Evolutionary conservation across 2,113 vertebrate genomes (phyloP).

Genomic region (Cepphus grylle): DNA sequence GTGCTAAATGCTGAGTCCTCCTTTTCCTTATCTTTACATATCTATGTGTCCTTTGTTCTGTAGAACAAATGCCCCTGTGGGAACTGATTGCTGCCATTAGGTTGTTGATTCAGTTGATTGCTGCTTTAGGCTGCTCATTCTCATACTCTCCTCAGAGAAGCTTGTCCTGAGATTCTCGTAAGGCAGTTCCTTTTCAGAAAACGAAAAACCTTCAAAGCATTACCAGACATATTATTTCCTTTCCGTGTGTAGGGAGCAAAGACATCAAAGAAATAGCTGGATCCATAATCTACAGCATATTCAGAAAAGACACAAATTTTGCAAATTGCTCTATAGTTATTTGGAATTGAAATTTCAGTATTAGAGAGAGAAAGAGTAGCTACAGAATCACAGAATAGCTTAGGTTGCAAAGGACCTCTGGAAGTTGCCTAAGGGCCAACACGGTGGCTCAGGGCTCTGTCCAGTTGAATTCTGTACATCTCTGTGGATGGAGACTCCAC

Average conservation of each 20-base stretch:
- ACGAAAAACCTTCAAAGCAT: neutral
- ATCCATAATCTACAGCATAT: neutral
- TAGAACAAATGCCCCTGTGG: neutral
- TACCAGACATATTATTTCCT: neutral
- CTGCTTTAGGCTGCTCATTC: slow-evolving; percentile 24
- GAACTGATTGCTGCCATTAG: neutral
- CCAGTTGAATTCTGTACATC: neutral
- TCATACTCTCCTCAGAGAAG: neutral
- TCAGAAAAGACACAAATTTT: neutral
- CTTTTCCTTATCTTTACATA: slow-evolving; percentile 2
- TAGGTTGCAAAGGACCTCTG: neutral
- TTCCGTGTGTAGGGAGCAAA: neutral
- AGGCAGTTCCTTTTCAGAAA: neutral
- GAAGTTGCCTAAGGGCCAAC: neutral
- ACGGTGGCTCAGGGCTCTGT: neutral
- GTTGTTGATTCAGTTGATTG: slow-evolving; percentile 34
- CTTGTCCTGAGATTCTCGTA: neutral
- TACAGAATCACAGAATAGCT: neutral
- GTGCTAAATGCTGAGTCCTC: neutral
- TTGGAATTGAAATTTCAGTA: neutral
- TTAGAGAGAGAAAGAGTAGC: neutral
- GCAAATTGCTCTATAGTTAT: neutral
- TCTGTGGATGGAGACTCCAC: neutral
- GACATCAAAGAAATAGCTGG: neutral
- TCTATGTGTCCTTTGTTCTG: neutral